These are phyloP conservation scores for Noctua comes DNA, from an alignment of 2,888 invertebrate genomes.

Conservation along the genomic window DNA sequence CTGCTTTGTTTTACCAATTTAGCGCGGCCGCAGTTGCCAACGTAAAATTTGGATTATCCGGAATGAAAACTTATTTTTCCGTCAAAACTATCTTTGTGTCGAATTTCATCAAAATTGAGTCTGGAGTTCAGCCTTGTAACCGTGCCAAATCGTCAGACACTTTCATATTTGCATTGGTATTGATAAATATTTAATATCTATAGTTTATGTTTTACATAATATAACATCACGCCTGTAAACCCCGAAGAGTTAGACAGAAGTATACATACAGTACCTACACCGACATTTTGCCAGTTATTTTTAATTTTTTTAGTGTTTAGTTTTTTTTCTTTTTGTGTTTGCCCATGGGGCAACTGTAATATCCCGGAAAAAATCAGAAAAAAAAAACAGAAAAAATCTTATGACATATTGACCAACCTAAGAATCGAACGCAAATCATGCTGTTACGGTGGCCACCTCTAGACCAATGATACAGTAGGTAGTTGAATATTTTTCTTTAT, in stretches of 20 bases:
- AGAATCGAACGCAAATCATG: neutral
- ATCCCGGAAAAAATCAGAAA: too few relatives aligned
- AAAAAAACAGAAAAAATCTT: too few relatives aligned
- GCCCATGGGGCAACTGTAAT: neutral
- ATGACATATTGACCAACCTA: neutral
- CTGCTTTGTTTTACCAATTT: neutral
- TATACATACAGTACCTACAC: neutral
- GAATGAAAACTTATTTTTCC: neutral
- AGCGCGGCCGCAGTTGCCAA: neutral
- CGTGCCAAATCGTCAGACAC: constrained; percentile 20
- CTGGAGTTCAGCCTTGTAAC: neutral
- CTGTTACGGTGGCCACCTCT: neutral
- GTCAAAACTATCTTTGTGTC: neutral
- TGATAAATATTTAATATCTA: neutral
- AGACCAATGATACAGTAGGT: neutral
- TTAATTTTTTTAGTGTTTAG: too few relatives aligned
- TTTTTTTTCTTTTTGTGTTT: too few relatives aligned
- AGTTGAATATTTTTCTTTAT: neutral
- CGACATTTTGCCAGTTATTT: neutral
- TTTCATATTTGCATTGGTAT: constrained; percentile 21
- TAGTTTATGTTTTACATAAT: neutral
- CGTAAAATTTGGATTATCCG: neutral
- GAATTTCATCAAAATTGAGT: neutral
- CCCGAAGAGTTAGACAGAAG: neutral
- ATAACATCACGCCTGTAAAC: neutral